Percentiles rank a stretch among this genome's conserved stretches.
Evolutionary conservation across 2,888 invertebrate species (phyloP).

Genomic region (Agonum fuliginosum): DNA sequence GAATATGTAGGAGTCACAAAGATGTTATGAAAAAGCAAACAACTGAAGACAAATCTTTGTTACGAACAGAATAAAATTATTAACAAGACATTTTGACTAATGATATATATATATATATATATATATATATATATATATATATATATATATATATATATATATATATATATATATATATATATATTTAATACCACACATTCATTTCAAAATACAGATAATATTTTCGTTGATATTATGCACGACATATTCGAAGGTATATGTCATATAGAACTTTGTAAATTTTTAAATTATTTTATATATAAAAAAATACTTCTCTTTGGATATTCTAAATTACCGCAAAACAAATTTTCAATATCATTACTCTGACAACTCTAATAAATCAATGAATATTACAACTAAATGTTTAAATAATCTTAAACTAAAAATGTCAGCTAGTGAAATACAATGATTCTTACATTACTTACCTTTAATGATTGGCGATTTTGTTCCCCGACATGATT

Average conservation of each 20-base stretch:
- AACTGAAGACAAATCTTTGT: constrained; percentile 57
- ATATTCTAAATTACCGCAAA: constrained; percentile 59
- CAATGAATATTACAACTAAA: constrained; percentile 58
- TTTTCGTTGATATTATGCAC: constrained; percentile 64
- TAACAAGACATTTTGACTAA: constrained; percentile 57
- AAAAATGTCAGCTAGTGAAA: constrained; percentile 63
- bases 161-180: constrained; percentile 29
- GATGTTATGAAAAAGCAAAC: constrained; percentile 59
- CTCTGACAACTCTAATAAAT: constrained; percentile 58
- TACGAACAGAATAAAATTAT: constrained; percentile 63
- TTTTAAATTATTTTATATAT: constrained; percentile 55
- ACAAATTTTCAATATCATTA: constrained; percentile 51
- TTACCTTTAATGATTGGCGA: constrained; percentile 62
- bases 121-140: constrained; percentile 63
- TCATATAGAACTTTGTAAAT: constrained; percentile 30
- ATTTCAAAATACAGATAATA: constrained; percentile 64
- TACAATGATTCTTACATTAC: constrained; percentile 61
- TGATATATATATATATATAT: constrained; percentile 45
- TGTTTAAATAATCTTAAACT: constrained; percentile 60
- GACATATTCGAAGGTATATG: constrained; percentile 64
- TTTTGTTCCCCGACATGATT: constrained; percentile 55
- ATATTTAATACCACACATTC: constrained; percentile 62
- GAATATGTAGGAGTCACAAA: constrained; percentile 64
- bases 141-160: constrained; percentile 61
- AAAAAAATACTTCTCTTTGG: constrained; percentile 57